Evolutionary conservation across 2,113 vertebrate genomes (phyloP), one percentile per base, ranked within the genome.

Genomic region (Dasypus novemcinctus): DNA sequence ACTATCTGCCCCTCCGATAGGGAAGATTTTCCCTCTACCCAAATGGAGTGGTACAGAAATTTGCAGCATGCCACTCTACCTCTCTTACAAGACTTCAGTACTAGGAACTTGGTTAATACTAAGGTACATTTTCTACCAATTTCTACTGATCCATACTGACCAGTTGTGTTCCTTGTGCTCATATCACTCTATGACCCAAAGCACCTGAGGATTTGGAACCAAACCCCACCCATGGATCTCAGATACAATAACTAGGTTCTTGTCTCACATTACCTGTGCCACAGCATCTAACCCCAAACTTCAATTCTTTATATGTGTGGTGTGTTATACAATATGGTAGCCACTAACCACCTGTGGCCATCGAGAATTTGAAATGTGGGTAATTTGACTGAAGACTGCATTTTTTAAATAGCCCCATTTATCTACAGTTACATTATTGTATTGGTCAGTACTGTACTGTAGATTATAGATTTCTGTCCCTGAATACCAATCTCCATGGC

Each of bases 81-180:
- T 93, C 61, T 94, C 69, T 92, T 90, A 92, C 6, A 92, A 94
- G 63, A 21, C 21, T 83, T 87, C 57, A 87, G 41, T 90, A 68
- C 38, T 86, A 76, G 57, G 94, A 93, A 87, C 2, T 85, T 83
- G 23, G 64, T 72, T 86, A 90, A 83, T 63, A 72, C 12, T 68
- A 69, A 41, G 68, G 27, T 41, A 76, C 49, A 41, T 46, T 82
- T 92, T 82, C 54, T 82, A 90, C 49, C 11, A 78, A 21, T 75
- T 92, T 92, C 66, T 95, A 71, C 38, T 69, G 33, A 4, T 84
- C 17, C 75, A 90, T 38, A 92, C 41, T 68, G 25, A 93, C 38
- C n/a, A 88, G 31, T 10, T 76, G 61, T 75, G 36, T 87, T 93
- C 29, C 17, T 36, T 63, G 36, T 64, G 33, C 5, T 29, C 76